These are phyloP conservation scores for human (Homo sapiens) DNA, from an alignment of 2,113 vertebrate species.

Conservation along the genomic window GRCh38 chr4:185946501-185947000, in stretches of 20 bases:
- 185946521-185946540: background rate
- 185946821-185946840: background rate
- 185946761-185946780: background rate
- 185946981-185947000: rapidly evolving
- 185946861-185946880: background rate
- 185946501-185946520: conserved; percentile 8
- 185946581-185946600: conserved; percentile 34
- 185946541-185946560: background rate
- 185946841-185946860: background rate
- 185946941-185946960: background rate
- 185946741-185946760: background rate
- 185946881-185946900: background rate
- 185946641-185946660: background rate
- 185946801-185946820: background rate
- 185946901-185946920: background rate
- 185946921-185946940: background rate
- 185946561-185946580: conserved; percentile 33
- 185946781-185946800: conserved; percentile 9
- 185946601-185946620: background rate
- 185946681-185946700: background rate
- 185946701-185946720: background rate
- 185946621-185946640: background rate
- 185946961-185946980: background rate
- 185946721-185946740: background rate
- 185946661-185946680: conserved; percentile 11